These are phyloP conservation scores for Parnassius apollo DNA, from an alignment of 2,888 invertebrate genomes.

Conservation along the genomic window DNA sequence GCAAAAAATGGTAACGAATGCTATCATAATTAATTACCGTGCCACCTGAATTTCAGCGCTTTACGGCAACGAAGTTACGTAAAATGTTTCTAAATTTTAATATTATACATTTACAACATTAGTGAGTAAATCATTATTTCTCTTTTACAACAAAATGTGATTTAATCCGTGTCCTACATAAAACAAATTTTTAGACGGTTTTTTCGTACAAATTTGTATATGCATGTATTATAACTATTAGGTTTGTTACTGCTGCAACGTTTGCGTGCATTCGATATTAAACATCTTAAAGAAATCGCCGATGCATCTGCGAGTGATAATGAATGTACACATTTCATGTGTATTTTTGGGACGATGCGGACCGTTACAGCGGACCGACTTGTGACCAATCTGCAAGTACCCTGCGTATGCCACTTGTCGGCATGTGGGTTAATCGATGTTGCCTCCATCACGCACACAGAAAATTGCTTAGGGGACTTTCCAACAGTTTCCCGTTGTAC, in stretches of 20 bases:
- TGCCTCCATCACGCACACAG: conserved; percentile 7
- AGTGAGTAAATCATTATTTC: no score
- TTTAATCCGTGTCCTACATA: no score
- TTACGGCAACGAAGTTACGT: conserved; percentile 14
- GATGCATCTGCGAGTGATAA: background rate
- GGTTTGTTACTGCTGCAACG: no score
- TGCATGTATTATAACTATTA: no score
- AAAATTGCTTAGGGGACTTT: conserved; percentile 9
- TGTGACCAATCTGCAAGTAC: conserved; percentile 8
- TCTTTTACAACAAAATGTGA: no score
- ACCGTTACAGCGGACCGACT: conserved; percentile 22
- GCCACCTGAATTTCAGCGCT: conserved; percentile 13
- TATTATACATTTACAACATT: background rate
- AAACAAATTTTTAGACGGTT: no score
- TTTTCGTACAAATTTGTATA: no score
- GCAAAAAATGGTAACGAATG: conserved; percentile 13
- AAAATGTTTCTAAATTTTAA: conserved; percentile 15
- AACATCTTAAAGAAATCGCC: background rate
- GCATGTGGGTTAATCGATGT: conserved; percentile 26
- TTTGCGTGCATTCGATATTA: background rate
- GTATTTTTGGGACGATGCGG: conserved; percentile 17
- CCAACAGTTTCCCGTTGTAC: conserved; percentile 9
- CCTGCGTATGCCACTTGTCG: background rate
- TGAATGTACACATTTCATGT: background rate
- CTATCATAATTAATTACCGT: conserved; percentile 17